Conservation (phyloP, 1,140 invertebrate genomes). For the Drosophila chauvacae region DNA sequence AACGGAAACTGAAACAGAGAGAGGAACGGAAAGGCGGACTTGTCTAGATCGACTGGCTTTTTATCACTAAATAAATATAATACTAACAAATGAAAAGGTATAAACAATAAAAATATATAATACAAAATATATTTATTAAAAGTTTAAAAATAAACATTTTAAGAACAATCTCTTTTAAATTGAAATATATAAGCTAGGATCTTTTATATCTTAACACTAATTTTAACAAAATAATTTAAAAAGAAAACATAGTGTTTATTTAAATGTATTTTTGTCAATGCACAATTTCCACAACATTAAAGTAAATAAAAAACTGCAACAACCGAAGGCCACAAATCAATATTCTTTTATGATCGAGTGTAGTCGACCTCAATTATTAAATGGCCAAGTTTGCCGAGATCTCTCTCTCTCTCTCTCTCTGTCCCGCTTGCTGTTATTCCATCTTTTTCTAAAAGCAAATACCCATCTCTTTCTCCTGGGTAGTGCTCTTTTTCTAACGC, state of each 20-base stretch:
- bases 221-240: too few species aligned
- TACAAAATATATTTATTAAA: too few species aligned
- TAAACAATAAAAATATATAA: not conserved
- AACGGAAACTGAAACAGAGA: not conserved
- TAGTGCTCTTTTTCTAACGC: conserved; percentile 35
- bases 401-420: not conserved
- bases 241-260: not conserved
- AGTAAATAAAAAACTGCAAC: conserved; percentile 20
- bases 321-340: conserved; percentile 37
- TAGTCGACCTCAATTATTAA: conserved; percentile 59
- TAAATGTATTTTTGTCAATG: not conserved
- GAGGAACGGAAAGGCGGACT: not conserved
- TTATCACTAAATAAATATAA: not conserved
- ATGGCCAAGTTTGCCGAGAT: conserved; percentile 24
- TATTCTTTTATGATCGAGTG: conserved; percentile 50
- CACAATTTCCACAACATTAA: not conserved
- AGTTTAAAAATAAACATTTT: not conserved
- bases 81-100: not conserved
- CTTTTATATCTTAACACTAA: too few species aligned
- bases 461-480: conserved; percentile 8
- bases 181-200: too few species aligned
- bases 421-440: not conserved
- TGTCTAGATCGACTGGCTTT: not conserved
- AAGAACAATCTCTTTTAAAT: too few species aligned
- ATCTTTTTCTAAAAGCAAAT: not conserved